Evolutionary conservation across 1,140 invertebrate species (phyloP), one percentile per base, ranked within the genome.

Genomic region (Cecropterus lyciades): DNA sequence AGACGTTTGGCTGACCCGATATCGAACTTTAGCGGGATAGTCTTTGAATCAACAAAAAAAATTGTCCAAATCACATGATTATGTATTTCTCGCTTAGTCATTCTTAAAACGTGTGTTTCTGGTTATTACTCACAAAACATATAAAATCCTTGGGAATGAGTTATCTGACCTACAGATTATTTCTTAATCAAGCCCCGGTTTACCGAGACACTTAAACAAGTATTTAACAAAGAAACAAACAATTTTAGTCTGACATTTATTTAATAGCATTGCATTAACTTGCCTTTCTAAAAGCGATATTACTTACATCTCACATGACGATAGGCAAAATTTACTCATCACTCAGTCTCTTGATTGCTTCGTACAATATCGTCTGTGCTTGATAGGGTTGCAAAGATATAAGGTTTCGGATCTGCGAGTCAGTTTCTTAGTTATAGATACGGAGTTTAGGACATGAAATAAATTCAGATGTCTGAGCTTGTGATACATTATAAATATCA

Each of bases 281-380:
- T 16, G 43, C 9, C 45, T 48, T 7, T 48, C 30, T 33, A 33
- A 24, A 9, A 6, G 17, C 45, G 16, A 48, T 48, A 20, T 11
- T 11, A 16, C 17, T 48, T 14, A 9, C 30, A 8, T 33, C 37
- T 53, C 51, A 53, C 33, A 24, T 16, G 24, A 60, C 57, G 45
- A 62, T 33, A 49, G 16, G 59, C 33, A 51, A 45, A 49, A 49
- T 51, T 62, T 24, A 40, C 45, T 49, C 43, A 30, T 60, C 57
- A 37, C 46, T 62, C 8, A 51, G 37, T 51, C 27, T 27, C 42
- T 62, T 42, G 46, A 62, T 51, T 62, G 59, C 46, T 62, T 62
- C 59, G 45, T 51, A 51, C 33, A 51, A 51, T 60, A 48, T 42
- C 33, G 27, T 60, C 57, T 40, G 37, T 40, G 3, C 37, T 9